A percentile compares a stretch with the other conserved stretches of the same genome.
Conservation (phyloP, 2,113 vertebrate genomes). For the Anhinga anhinga region DNA sequence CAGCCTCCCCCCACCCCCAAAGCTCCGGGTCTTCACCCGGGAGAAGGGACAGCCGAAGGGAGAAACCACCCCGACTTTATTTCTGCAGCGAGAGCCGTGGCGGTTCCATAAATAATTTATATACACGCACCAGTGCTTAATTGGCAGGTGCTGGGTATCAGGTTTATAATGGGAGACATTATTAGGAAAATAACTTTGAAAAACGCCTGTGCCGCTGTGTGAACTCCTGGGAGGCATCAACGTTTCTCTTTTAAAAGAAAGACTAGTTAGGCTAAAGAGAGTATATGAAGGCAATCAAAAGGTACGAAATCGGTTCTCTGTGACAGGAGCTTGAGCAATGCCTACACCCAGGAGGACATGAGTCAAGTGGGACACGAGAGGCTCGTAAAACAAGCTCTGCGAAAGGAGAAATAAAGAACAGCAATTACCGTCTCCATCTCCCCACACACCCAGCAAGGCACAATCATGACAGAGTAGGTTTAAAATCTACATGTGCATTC, state of each 20-base stretch:
- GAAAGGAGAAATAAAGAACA: not conserved
- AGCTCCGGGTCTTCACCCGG: rapidly evolving
- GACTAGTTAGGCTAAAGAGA: rapidly evolving
- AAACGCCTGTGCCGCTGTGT: rapidly evolving
- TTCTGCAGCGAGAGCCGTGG: rapidly evolving
- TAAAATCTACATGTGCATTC: rapidly evolving
- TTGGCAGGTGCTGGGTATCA: not conserved
- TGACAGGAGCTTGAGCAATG: too few relatives aligned
- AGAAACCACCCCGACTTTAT: rapidly evolving
- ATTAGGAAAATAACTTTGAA: not conserved
- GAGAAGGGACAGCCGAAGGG: not conserved
- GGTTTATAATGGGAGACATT: rapidly evolving
- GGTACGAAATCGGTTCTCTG: rapidly evolving
- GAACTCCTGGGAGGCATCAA: not conserved
- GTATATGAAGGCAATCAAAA: rapidly evolving
- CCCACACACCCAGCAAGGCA: not conserved
- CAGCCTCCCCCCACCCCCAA: not conserved
- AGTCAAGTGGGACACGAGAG: not conserved
- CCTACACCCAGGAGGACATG: rapidly evolving
- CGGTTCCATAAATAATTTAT: too few relatives aligned
- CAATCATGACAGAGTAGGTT: rapidly evolving
- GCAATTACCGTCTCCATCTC: rapidly evolving
- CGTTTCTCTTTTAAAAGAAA: not conserved
- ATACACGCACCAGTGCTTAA: rapidly evolving
- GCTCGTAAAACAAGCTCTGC: not conserved